Percentiles rank a stretch among this genome's conserved stretches.
Conservation (phyloP, 2,888 invertebrate genomes). For the Neoascia interrupta region DNA sequence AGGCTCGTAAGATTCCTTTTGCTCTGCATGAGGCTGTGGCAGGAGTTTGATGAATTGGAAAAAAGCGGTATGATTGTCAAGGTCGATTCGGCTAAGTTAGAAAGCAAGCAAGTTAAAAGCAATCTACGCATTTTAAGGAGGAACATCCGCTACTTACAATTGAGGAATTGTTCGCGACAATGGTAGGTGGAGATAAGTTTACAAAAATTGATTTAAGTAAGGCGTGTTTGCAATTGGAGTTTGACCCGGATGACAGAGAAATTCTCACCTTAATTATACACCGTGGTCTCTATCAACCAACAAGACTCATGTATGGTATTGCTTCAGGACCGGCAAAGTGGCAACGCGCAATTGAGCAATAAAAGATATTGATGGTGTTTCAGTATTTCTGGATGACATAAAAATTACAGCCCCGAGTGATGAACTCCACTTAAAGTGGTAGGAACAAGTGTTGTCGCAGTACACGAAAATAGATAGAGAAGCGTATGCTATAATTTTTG, state of each 20-base stretch:
- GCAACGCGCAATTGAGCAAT: constrained; percentile 73
- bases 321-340: constrained; percentile 74
- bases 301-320: constrained; percentile 73
- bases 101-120: constrained; percentile 63
- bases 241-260: constrained; percentile 72
- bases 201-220: constrained; percentile 73
- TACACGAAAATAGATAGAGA: constrained; percentile 71
- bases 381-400: constrained; percentile 72
- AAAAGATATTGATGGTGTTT: constrained; percentile 71
- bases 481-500: constrained; percentile 72
- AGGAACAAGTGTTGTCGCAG: constrained; percentile 65
- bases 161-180: constrained; percentile 69
- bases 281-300: constrained; percentile 74
- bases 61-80: constrained; percentile 64
- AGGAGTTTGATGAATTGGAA: constrained; percentile 56
- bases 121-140: constrained; percentile 65
- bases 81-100: constrained; percentile 70
- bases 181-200: constrained; percentile 70
- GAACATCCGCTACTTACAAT: constrained; percentile 71
- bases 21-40: too few relatives aligned
- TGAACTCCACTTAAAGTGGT: constrained; percentile 65
- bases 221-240: constrained; percentile 76
- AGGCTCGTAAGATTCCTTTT: constrained; percentile 62
- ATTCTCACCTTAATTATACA: constrained; percentile 75
- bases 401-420: constrained; percentile 70